These are phyloP conservation scores for Cichlasoma orientale DNA, from an alignment of 2,797 vertebrate genomes.

Conservation along the genomic window DNA sequence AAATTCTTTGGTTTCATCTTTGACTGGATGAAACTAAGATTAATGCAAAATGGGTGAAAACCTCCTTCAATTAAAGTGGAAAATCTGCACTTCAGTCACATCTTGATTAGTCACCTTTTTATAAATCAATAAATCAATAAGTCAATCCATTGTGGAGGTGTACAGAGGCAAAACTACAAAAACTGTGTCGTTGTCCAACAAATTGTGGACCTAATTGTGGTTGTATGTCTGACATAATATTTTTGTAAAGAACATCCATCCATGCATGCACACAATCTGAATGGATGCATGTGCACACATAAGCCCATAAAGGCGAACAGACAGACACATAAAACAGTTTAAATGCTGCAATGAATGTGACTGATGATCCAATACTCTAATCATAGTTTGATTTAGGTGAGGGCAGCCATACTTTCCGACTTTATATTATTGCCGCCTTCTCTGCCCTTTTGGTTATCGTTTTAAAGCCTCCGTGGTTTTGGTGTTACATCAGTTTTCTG, in stretches of 20 bases:
- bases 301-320: not conserved
- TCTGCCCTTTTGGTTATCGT: not conserved
- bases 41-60: not conserved
- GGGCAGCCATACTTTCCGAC: not conserved
- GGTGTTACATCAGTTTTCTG: constrained; percentile 19
- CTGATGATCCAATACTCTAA: not conserved
- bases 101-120: not conserved
- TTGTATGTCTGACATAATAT: not conserved
- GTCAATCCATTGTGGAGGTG: not conserved
- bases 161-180: not conserved
- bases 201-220: too few species aligned
- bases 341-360: not conserved
- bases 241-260: too few species aligned
- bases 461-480: constrained; percentile 5
- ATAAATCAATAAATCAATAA: not conserved
- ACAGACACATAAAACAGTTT: not conserved
- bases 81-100: not conserved
- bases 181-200: not conserved
- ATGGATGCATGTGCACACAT: not conserved
- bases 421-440: not conserved
- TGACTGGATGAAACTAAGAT: not conserved
- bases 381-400: constrained; percentile 1
- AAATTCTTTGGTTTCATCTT: not conserved
- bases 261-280: not conserved
- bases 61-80: not conserved